Percentiles rank a stretch among this genome's conserved stretches.
phyloP scores from a whole-genome alignment of 2,113 vertebrate genomes.

The Crocuta crocuta region DNA sequence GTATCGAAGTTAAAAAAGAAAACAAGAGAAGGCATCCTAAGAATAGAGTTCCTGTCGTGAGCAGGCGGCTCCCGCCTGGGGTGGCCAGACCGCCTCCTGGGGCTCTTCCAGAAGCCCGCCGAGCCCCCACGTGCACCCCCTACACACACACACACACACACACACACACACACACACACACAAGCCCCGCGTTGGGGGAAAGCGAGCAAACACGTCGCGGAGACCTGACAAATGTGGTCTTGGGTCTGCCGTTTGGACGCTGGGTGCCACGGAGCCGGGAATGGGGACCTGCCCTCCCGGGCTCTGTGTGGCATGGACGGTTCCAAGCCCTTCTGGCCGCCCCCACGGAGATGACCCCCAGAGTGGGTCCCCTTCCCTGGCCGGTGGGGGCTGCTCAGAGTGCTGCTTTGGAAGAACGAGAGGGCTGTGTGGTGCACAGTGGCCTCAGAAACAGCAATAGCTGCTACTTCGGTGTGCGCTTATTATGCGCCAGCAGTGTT shows the following conservation, averaged over 20 bases:
- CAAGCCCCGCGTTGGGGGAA: rapidly evolving
- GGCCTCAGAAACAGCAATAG: rapidly evolving
- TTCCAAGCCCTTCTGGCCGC: neutral
- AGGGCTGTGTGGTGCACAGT: neutral
- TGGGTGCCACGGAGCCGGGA: rapidly evolving
- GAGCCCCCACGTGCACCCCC: rapidly evolving
- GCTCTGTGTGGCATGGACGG: neutral
- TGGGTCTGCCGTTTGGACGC: neutral
- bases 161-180: neutral
- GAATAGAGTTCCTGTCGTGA: conserved; percentile 67
- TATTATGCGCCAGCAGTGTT: neutral
- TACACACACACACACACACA: neutral
- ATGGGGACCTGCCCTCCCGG: rapidly evolving
- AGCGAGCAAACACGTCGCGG: neutral
- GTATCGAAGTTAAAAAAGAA: conserved; percentile 68
- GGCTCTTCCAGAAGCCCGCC: neutral
- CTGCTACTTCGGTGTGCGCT: neutral
- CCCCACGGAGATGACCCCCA: rapidly evolving
- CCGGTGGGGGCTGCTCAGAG: neutral
- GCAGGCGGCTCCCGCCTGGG: neutral
- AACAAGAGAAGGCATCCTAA: conserved; percentile 49
- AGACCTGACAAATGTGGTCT: neutral
- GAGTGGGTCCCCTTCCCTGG: neutral
- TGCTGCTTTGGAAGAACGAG: neutral
- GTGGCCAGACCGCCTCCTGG: neutral